Base-by-base conservation (phyloP, 2,888 invertebrate genomes). In the Mechanitis messenoides region DNA sequence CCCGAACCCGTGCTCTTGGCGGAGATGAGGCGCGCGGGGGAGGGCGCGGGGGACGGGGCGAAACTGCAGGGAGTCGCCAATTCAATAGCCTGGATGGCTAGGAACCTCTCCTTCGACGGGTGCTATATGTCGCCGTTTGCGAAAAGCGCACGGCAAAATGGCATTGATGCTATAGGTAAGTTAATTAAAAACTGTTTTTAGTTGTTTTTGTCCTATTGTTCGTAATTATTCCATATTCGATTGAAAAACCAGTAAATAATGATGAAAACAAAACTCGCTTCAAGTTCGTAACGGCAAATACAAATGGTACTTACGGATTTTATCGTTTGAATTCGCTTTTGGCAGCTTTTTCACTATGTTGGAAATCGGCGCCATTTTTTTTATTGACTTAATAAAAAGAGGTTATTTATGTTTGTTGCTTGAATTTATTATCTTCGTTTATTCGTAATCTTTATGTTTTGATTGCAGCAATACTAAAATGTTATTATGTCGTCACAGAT, bases 81-180 rank as follows among this genome's bases (percentile, higher is more conserved):
- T 88, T 94, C 96, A 60, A 95, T 99, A 81, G 98, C 98, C 42
- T 94, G 97, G 91, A 97, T 98, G 94, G 98, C 99, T 45, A 92
- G 98, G 70, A 95, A 95, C 75, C 92, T 98, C 60, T 97, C 98
- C 53, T 96, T 97, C 79, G 98, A 99, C 84, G 95, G 96, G 74
- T 95, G 95, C 77, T 98, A 97, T 80, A 94, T 98, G 92, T 98
- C 98, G 67, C 98, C 98, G 11, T 99, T 99, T 88, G 97, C 98
- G 56, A 93, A 95, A 81, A 96, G 95, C 85, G 98, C 98, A 66
- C 92, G 96, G 71, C 94, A 96, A 77, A 96, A 97, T 85, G 98
- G 98, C 76, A 97, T 98, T 72, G 94, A 96, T 82, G 95, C 97
- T 74, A 94, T 95, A 81, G 98, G 97, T 97, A 45, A 72, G 76